Conservation (phyloP, 2,797 vertebrate genomes). For the Gobio occitaniae region DNA sequence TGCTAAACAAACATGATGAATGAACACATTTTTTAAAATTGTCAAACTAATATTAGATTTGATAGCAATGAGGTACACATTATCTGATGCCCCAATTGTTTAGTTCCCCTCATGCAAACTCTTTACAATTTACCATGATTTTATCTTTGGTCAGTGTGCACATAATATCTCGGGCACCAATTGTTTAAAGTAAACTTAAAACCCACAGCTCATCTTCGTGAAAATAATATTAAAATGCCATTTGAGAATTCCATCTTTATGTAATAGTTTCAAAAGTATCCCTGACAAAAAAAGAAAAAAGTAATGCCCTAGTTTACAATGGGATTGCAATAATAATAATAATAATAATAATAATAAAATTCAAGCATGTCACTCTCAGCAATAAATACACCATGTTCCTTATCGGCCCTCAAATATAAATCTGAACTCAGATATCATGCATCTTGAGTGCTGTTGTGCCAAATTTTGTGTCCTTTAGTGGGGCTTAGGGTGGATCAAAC, state of each 20-base stretch:
- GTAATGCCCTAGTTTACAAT: constrained; percentile 51
- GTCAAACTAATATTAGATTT: constrained; percentile 26
- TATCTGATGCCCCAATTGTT: constrained; percentile 22
- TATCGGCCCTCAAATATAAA: not conserved
- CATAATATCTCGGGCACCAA: constrained; percentile 25
- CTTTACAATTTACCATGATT: constrained; percentile 21
- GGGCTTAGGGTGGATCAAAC: constrained; percentile 2
- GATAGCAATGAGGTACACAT: constrained; percentile 30
- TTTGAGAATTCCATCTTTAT: constrained; percentile 10
- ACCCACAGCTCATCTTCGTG: constrained; percentile 37
- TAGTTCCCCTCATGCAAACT: not conserved
- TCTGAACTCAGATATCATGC: not conserved
- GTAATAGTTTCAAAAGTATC: constrained; percentile 18
- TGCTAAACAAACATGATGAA: constrained; percentile 13
- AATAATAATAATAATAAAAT: no score
- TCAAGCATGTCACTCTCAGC: constrained; percentile 28
- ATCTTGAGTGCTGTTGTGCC: not conserved
- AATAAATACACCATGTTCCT: constrained; percentile 14
- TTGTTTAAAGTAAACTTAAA: constrained; percentile 9
- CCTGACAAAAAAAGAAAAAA: not conserved
- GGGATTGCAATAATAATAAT: constrained; percentile 7
- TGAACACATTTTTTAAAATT: constrained; percentile 24
- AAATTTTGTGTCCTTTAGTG: not conserved
- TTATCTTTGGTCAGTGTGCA: constrained; percentile 56
- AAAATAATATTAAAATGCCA: constrained; percentile 28